Evolutionary conservation across 2,888 invertebrate genomes (phyloP).

Genomic region (Amaurobius ferox): DNA sequence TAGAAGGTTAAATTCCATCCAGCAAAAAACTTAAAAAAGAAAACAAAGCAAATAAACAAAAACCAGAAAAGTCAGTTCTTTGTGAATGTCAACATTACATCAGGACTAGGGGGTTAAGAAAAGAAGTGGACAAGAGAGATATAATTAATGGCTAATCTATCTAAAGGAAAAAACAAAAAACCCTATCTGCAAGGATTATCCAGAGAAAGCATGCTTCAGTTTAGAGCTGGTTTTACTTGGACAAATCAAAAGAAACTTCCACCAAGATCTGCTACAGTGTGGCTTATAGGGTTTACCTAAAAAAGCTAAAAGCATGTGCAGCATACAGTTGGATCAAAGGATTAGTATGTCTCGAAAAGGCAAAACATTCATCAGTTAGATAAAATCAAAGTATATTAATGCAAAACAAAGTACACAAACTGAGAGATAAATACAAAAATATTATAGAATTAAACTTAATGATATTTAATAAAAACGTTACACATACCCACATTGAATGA

Average conservation of each 20-base stretch:
- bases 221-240: constrained; percentile 26
- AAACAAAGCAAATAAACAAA: constrained; percentile 63
- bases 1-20: constrained; percentile 52
- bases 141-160: constrained; percentile 7
- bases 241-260: constrained; percentile 39
- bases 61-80: constrained; percentile 68
- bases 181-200: constrained; percentile 36
- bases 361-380: neutral
- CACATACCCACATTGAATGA: too few relatives aligned
- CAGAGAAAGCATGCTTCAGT: constrained; percentile 56
- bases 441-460: too few relatives aligned
- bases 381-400: neutral
- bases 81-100: constrained; percentile 59
- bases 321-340: constrained; percentile 22
- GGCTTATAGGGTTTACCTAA: constrained; percentile 18
- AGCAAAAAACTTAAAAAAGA: constrained; percentile 29
- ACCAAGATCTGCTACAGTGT: constrained; percentile 34
- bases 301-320: constrained; percentile 61
- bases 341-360: neutral
- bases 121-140: constrained; percentile 40
- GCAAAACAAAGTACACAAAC: too few relatives aligned
- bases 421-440: too few relatives aligned
- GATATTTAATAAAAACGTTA: too few relatives aligned
- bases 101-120: constrained; percentile 58
- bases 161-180: constrained; percentile 17